A percentile compares a stretch with the other conserved stretches of the same genome.
Conservation (phyloP, 1,140 invertebrate genomes). For the Daktulosphaira vitifoliae region DNA sequence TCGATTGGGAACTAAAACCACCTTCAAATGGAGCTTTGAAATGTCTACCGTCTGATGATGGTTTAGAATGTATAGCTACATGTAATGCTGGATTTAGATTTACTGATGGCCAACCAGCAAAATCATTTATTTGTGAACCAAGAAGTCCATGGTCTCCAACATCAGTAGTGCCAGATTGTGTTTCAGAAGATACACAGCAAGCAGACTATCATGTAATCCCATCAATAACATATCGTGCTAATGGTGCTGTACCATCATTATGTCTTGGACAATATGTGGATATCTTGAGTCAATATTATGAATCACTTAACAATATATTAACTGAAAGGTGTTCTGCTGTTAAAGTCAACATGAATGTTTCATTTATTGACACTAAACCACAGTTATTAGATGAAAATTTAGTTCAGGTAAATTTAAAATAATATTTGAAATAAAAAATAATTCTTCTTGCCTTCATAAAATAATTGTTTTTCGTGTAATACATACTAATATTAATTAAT, state of each 20-base stretch:
- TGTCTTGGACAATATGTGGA: constrained; percentile 83
- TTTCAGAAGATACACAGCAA: constrained; percentile 87
- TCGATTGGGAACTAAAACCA: constrained; percentile 83
- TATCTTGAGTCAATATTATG: constrained; percentile 70
- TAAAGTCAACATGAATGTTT: constrained; percentile 89
- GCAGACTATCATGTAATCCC: constrained; percentile 86
- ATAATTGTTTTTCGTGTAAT: not conserved
- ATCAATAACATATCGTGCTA: constrained; percentile 78
- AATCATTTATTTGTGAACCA: constrained; percentile 73
- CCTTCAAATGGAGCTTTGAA: constrained; percentile 82
- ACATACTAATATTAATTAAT: no score
- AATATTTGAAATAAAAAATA: no score
- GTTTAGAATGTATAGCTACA: constrained; percentile 79
- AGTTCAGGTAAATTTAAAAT: constrained; percentile 50
- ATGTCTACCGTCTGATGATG: constrained; percentile 70
- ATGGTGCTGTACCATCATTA: constrained; percentile 70
- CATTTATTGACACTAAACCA: constrained; percentile 72
- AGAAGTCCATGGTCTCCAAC: constrained; percentile 72
- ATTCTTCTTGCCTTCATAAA: no score
- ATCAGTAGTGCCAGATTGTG: constrained; percentile 84
- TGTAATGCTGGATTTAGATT: constrained; percentile 81
- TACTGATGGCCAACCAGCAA: constrained; percentile 77
- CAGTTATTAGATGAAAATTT: constrained; percentile 73
- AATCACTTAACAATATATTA: constrained; percentile 67
- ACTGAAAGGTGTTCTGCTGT: constrained; percentile 87